phyloP scores from a whole-genome alignment of 2,113 vertebrate species.

The Nothocercus nigrocapillus region DNA sequence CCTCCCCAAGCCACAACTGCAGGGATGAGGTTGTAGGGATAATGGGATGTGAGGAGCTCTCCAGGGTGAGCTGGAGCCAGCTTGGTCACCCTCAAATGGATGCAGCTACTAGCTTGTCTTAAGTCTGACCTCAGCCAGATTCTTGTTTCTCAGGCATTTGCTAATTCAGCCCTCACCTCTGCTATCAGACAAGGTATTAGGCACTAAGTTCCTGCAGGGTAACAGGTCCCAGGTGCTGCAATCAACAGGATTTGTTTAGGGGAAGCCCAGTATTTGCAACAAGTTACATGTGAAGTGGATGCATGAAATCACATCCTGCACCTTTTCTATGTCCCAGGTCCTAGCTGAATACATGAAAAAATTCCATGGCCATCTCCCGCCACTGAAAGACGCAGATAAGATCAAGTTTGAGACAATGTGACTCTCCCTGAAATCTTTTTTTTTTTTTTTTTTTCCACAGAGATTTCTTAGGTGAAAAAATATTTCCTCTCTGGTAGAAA shows the following conservation, averaged over 20 bases:
- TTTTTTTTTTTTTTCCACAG: too few species aligned
- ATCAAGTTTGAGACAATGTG: not conserved
- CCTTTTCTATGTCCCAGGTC: not conserved
- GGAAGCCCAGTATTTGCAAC: rapidly evolving
- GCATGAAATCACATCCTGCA: not conserved
- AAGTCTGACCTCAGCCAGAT: not conserved
- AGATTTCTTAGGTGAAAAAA: not conserved
- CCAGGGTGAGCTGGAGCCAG: too few species aligned
- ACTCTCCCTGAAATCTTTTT: rapidly evolving
- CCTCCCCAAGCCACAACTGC: not conserved
- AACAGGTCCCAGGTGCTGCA: rapidly evolving
- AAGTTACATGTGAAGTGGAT: not conserved
- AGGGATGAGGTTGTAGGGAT: too few species aligned
- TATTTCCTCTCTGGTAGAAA: not conserved
- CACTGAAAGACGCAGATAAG: not conserved
- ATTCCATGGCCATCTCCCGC: not conserved
- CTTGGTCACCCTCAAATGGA: too few species aligned
- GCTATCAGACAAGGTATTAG: rapidly evolving
- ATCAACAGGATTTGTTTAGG: too few species aligned
- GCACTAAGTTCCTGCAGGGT: rapidly evolving
- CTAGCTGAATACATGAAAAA: not conserved
- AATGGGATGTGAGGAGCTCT: too few species aligned
- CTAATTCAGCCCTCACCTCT: not conserved
- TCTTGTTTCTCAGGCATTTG: rapidly evolving
- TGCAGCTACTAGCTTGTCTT: not conserved